phyloP scores from a whole-genome alignment of 2,888 invertebrate genomes.

The Agonum fuliginosum region DNA sequence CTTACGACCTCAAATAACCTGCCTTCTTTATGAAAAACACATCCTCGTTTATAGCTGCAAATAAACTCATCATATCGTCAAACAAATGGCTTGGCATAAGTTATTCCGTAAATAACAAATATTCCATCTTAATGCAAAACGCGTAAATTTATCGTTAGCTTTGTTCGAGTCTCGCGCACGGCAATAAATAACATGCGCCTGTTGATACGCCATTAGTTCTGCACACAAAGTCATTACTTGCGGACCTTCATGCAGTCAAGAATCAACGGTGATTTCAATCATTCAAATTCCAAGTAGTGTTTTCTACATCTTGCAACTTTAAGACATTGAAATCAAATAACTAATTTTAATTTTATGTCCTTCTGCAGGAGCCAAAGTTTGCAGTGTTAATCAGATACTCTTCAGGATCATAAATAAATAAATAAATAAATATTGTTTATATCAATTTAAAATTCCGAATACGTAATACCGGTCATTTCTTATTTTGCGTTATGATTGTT shows the following conservation, averaged over 20 bases:
- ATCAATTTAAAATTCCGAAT: too few relatives aligned
- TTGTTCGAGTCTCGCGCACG: slow-evolving; percentile 48
- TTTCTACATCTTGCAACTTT: too few relatives aligned
- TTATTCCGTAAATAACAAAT: slow-evolving; percentile 47
- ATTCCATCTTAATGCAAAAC: slow-evolving; percentile 44
- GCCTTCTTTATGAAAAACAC: background rate
- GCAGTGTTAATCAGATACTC: too few relatives aligned
- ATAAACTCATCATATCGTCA: slow-evolving; percentile 50
- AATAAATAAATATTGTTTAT: too few relatives aligned
- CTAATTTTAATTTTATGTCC: too few relatives aligned
- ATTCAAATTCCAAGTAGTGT: too few relatives aligned
- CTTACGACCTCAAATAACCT: slow-evolving; percentile 22
- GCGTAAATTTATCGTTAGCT: slow-evolving; percentile 55
- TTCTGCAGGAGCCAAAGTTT: too few relatives aligned
- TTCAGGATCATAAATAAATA: too few relatives aligned
- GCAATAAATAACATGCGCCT: slow-evolving; percentile 52
- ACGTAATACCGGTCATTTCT: too few relatives aligned
- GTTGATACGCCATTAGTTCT: slow-evolving; percentile 52
- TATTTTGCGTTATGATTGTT: too few relatives aligned
- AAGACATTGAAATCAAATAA: too few relatives aligned
- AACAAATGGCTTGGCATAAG: slow-evolving; percentile 42
- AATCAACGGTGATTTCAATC: too few relatives aligned
- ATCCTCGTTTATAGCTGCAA: slow-evolving; percentile 23
- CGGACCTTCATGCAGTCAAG: slow-evolving; percentile 40
- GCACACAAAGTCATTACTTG: slow-evolving; percentile 46